Base-by-base conservation (phyloP, 2,888 invertebrate species). In the Herminia tarsipennalis region DNA sequence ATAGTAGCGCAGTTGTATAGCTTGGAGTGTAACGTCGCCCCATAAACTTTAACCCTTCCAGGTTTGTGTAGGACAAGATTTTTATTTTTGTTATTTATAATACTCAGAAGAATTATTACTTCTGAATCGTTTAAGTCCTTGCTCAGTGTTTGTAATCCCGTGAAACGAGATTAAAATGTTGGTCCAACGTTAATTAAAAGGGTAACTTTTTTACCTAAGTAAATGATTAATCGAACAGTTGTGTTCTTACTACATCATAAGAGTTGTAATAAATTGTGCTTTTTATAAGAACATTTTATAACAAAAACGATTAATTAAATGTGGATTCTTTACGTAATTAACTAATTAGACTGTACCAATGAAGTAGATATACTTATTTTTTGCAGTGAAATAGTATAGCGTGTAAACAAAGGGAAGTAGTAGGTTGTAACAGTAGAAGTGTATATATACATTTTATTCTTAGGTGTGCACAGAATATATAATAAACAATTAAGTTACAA, bases 101-200 rank as follows among this genome's bases (percentile, higher is more conserved):
- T 80, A 86, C 83, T 81, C 73, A 38, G 81, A 88, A 90, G 89
- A 91, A 89, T 88, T 92, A 90, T 91, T 90, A 85, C 82, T 86
- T 87, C 77, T 78, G 86, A 90, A 91, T 89, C 90, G 84, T 88
- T 92, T 90, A 91, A 92, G 90, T 90, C 92, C 86, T 88, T 89
- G 86, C 80, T 73, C 83, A 75, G 76, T 85, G 76, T 76, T 82
- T 82, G 76, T 90, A 90, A 91, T 91, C 90, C 88, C 69, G 63
- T 64, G 69, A 79, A 70, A 73, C 72, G 70, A 81, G 87, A 88
- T 88, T 87, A 89, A 86, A 86, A 82, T 81, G 78, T 81, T 84
- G 77, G 67, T 72, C 81, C 73, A 70, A 73, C 81, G 79, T 85
- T 88, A 88, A 88, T 89, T 88, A 89, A 89, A 89, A 81, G 83